phyloP scores from a whole-genome alignment of 2,113 vertebrate species.

The Excalfactoria chinensis region DNA sequence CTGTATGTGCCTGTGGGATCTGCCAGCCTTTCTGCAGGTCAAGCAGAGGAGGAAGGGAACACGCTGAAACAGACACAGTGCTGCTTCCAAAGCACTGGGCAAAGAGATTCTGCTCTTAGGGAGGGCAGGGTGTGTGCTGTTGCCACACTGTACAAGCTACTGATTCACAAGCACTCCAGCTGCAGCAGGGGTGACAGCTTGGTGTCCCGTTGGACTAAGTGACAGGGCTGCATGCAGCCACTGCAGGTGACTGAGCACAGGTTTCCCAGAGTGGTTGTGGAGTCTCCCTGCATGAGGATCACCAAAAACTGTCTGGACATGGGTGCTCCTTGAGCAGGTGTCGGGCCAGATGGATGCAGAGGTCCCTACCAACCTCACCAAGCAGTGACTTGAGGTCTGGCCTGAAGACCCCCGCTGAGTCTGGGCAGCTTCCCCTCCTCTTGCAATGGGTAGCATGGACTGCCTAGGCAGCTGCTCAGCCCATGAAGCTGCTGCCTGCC shows the following conservation, averaged over 20 bases:
- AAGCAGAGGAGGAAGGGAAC: neutral
- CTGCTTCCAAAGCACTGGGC: fast-evolving
- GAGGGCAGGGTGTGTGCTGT: neutral
- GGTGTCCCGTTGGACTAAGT: neutral
- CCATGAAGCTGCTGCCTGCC: neutral
- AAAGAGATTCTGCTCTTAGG: neutral
- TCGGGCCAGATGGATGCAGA: neutral
- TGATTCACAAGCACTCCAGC: fast-evolving
- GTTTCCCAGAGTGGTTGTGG: neutral
- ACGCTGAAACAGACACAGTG: fast-evolving
- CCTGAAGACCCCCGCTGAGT: fast-evolving
- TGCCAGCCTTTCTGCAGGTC: neutral
- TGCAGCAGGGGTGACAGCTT: neutral
- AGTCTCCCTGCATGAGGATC: neutral
- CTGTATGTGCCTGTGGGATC: fast-evolving
- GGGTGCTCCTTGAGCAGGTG: neutral
- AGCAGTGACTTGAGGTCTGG: fast-evolving
- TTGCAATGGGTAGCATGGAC: fast-evolving
- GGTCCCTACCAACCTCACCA: neutral
- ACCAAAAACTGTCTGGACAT: neutral
- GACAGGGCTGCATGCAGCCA: fast-evolving
- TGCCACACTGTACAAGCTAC: fast-evolving
- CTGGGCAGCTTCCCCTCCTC: neutral
- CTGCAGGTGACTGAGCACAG: neutral
- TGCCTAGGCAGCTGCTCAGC: no score